Conservation (phyloP, 2,797 vertebrate genomes). For the Austrolebias charrua region DNA sequence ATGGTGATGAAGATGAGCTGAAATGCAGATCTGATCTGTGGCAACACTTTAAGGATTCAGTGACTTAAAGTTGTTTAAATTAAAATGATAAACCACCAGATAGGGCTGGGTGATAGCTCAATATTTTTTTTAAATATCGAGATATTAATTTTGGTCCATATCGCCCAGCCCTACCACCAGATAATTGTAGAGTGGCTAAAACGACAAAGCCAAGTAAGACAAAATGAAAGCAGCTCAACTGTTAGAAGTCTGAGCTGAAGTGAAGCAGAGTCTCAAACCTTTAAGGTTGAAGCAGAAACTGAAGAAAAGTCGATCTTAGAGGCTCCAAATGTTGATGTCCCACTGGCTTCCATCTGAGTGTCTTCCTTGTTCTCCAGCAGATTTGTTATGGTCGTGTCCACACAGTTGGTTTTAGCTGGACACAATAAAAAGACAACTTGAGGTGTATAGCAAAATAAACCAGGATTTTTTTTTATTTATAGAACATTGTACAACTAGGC, state of each 20-base stretch:
- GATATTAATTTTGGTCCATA: too few relatives aligned
- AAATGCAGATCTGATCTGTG: too few relatives aligned
- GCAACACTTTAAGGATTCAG: too few relatives aligned
- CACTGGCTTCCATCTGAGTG: slow-evolving; percentile 59
- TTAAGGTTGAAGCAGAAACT: slow-evolving; percentile 56
- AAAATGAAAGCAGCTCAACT: too few relatives aligned
- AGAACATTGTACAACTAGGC: neutral
- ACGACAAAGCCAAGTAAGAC: too few relatives aligned
- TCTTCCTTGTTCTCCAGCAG: slow-evolving; percentile 90
- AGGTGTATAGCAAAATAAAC: neutral
- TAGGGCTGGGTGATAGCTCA: too few relatives aligned
- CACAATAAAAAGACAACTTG: slow-evolving; percentile 14
- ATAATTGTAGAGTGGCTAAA: too few relatives aligned
- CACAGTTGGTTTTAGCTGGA: slow-evolving; percentile 89
- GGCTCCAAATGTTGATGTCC: slow-evolving; percentile 46
- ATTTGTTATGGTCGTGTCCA: slow-evolving; percentile 96
- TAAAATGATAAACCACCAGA: too few relatives aligned
- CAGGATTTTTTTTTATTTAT: neutral
- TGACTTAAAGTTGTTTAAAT: too few relatives aligned
- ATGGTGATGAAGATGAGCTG: neutral
- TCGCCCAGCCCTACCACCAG: too few relatives aligned
- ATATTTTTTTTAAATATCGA: too few relatives aligned
- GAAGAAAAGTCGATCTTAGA: slow-evolving; percentile 46
- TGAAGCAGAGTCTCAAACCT: slow-evolving; percentile 55
- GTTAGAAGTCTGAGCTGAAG: neutral